Base-by-base conservation (phyloP, 2,113 vertebrate species). In the Scopus umbretta region DNA sequence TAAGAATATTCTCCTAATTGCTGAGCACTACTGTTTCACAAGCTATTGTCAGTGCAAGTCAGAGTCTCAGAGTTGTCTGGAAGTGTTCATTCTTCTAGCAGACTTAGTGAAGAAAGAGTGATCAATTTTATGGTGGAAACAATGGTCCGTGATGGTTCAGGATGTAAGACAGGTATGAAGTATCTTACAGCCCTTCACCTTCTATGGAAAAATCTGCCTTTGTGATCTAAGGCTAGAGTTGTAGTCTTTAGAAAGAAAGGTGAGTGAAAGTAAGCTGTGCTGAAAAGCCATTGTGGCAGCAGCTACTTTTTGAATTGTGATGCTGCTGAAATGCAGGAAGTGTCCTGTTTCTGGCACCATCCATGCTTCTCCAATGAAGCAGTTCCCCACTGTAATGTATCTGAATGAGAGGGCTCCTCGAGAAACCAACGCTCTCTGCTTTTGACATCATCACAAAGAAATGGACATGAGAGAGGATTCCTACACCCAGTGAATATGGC, bases 401-500 rank as follows among this genome's bases (percentile, higher is more conserved):
- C 47, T 34, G 42, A 74, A 45, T 8, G 42, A 74, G 45, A 38
- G 30, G 11, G 14, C 8, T 55, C 49, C 45, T 30, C 4, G 8
- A 90, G 55, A 85, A 88, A 75, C 40, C 66, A 67, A 4, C 55
- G 36, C 49, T 52, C 18, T 20, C 56, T 62, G 56, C 70, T 71
- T 63, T 58, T 59, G 45, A 36, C 52, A 87, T 6, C 49, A 68
- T 20, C 66, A 42, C 26, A 32, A 66, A 89, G 78, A 52, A 90
- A 56, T 0, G 1, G 36, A 66, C 18, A 47, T 0, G 1, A 53
- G 32, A 83, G 29, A 43, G 42, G 32, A 79, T 74, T 94, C 70
- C 73, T 79, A 38, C 58, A 38, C 11, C 4, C 0, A 0, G 13
- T 16, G 17, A 71, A 45, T 6, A 20, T 0, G 13, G 7, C 43